Percentiles rank a stretch among this genome's conserved stretches.
Conservation (phyloP, 1,140 invertebrate genomes). For the Plectrocnemia conspersa region DNA sequence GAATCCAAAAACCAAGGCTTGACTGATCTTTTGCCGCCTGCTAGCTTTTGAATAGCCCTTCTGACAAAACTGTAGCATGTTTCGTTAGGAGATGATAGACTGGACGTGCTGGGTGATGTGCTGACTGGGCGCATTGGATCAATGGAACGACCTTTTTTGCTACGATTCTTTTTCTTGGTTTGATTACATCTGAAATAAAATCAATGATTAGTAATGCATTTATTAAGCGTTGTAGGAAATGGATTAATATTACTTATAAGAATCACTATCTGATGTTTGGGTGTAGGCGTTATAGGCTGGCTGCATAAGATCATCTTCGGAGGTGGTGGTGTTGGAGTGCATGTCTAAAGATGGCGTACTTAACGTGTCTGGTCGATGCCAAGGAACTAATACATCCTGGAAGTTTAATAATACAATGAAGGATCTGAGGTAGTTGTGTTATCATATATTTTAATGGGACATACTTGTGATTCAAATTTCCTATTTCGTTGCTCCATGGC, state of each 20-base stretch:
- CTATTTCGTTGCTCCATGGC: slow-evolving; percentile 91
- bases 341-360: slow-evolving; percentile 63
- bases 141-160: slow-evolving; percentile 43
- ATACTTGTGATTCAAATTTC: slow-evolving; percentile 63
- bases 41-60: slow-evolving; percentile 80
- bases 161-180: slow-evolving; percentile 50
- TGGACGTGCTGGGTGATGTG: slow-evolving; percentile 73
- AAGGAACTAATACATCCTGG: slow-evolving; percentile 93
- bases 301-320: slow-evolving; percentile 50
- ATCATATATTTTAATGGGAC: neutral
- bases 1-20: slow-evolving; percentile 76
- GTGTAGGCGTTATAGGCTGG: slow-evolving; percentile 66
- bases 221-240: neutral
- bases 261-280: slow-evolving; percentile 57
- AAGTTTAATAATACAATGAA: slow-evolving; percentile 39
- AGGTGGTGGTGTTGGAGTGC: slow-evolving; percentile 56
- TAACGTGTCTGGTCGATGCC: slow-evolving; percentile 70
- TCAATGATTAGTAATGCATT: neutral
- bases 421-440: neutral
- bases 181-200: slow-evolving; percentile 39
- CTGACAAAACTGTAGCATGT: slow-evolving; percentile 91
- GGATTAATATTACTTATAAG: slow-evolving; percentile 40
- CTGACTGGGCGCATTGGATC: slow-evolving; percentile 48
- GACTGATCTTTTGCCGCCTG: slow-evolving; percentile 62
- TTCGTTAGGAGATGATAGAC: slow-evolving; percentile 85